Percentiles rank a stretch among this genome's conserved stretches.
Conservation (phyloP, 1,140 invertebrate species). For the Potamilus streckersoni region DNA sequence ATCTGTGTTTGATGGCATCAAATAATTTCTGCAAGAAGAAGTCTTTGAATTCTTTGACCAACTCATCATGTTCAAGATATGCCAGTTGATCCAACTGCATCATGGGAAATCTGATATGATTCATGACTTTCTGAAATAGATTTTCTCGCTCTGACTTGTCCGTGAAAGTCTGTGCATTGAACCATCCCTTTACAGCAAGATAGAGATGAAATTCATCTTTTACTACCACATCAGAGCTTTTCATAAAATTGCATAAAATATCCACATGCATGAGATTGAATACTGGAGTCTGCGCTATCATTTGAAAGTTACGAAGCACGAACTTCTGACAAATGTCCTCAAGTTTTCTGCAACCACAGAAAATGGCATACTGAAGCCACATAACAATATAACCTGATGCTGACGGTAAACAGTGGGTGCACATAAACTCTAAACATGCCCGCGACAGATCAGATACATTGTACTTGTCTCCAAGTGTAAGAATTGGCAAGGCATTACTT, state of each 20-base stretch:
- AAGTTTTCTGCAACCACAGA: conserved; percentile 83
- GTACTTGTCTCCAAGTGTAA: conserved; percentile 93
- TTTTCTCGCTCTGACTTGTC: conserved; percentile 12
- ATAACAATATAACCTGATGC: conserved; percentile 82
- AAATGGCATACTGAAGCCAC: conserved; percentile 90
- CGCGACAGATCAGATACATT: conserved; percentile 89
- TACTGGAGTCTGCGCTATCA: conserved; percentile 81
- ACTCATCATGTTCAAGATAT: conserved; percentile 80
- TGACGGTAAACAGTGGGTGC: conserved; percentile 85
- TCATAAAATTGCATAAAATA: conserved; percentile 79
- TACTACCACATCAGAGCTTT: conserved; percentile 89
- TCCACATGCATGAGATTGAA: conserved; percentile 87
- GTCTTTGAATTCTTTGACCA: conserved; percentile 85
- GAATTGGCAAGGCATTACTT: conserved; percentile 86
- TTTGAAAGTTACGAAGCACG: conserved; percentile 91
- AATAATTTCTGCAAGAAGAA: conserved; percentile 90
- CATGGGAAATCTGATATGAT: conserved; percentile 89
- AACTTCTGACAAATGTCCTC: conserved; percentile 84
- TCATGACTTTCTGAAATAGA: conserved; percentile 79
- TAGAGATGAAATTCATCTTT: conserved; percentile 89
- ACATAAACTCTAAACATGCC: conserved; percentile 89
- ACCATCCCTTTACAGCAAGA: conserved; percentile 75
- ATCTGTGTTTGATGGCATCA: conserved; percentile 77
- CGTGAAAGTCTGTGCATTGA: conserved; percentile 38
- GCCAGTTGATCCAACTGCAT: conserved; percentile 88